Evolutionary conservation across 2,888 invertebrate species (phyloP).

Genomic region (Uloborus plumipes): DNA sequence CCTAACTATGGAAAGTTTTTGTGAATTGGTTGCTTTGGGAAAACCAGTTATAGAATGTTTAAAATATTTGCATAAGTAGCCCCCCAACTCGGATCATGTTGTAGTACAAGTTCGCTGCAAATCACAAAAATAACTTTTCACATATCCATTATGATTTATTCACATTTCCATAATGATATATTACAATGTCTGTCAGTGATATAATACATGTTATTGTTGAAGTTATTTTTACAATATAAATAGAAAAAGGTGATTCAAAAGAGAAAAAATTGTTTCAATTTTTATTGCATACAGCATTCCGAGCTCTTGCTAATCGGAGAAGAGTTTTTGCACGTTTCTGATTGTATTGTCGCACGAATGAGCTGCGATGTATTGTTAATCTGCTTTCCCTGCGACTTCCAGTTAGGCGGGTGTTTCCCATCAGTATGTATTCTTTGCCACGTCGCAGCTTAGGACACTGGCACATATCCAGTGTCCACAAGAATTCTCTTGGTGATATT

Average conservation of each 20-base stretch:
- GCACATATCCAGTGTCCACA: constrained; percentile 67
- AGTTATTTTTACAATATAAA: too few species aligned
- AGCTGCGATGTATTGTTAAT: constrained; percentile 65
- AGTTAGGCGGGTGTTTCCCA: constrained; percentile 66
- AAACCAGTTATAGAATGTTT: too few species aligned
- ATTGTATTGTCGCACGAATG: constrained; percentile 66
- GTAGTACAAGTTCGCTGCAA: too few species aligned
- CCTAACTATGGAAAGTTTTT: too few species aligned
- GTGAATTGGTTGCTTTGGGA: too few species aligned
- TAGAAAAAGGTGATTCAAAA: not conserved
- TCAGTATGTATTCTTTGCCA: constrained; percentile 67
- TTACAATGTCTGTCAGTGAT: too few species aligned
- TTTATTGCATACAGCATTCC: constrained; percentile 20
- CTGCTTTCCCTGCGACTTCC: constrained; percentile 66
- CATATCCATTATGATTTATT: too few species aligned
- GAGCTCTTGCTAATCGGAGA: constrained; percentile 33
- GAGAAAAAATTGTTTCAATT: not conserved
- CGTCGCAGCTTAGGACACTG: constrained; percentile 66
- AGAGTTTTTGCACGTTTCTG: constrained; percentile 38
- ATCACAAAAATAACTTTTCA: too few species aligned
- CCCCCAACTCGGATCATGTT: too few species aligned
- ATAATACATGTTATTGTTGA: too few species aligned
- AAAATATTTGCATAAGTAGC: too few species aligned
- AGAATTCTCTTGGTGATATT: constrained; percentile 67
- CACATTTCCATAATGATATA: too few species aligned